Evolutionary conservation across 2,797 vertebrate species (phyloP).

Genomic region (Catostomus latipinnis): DNA sequence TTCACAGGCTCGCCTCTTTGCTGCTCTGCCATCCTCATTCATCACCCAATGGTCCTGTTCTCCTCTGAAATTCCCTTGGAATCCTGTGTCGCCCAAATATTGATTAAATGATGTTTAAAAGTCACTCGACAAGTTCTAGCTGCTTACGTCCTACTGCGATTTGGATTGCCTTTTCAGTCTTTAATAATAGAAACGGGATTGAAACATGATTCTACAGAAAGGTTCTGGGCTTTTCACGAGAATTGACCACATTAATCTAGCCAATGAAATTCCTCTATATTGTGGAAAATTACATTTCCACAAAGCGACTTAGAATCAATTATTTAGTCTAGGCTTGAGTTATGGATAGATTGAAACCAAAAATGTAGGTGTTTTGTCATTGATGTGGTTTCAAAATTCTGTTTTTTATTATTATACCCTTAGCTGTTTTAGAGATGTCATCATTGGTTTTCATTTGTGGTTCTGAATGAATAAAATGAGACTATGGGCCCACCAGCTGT

Average conservation of each 20-base stretch:
- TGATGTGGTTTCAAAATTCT: slow-evolving; percentile 15
- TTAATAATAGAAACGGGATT: slow-evolving; percentile 21
- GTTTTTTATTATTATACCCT: slow-evolving; percentile 37
- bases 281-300: neutral
- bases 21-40: slow-evolving; percentile 56
- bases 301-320: slow-evolving; percentile 10
- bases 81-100: slow-evolving; percentile 6
- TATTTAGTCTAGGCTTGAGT: slow-evolving; percentile 9
- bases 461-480: slow-evolving; percentile 16
- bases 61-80: slow-evolving; percentile 11
- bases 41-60: slow-evolving; percentile 33
- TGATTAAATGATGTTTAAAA: slow-evolving; percentile 37
- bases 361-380: neutral
- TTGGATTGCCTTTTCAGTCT: slow-evolving; percentile 29
- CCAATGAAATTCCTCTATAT: slow-evolving; percentile 41
- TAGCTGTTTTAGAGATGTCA: slow-evolving; percentile 29
- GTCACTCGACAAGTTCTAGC: slow-evolving; percentile 14
- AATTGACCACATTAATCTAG: slow-evolving; percentile 29
- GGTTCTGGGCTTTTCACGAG: slow-evolving; percentile 2
- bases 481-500: slow-evolving; percentile 44
- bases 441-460: slow-evolving; percentile 37
- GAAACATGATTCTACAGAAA: slow-evolving; percentile 12
- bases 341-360: neutral
- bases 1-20: slow-evolving; percentile 42
- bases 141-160: slow-evolving; percentile 5